Evolutionary conservation across 2,888 invertebrate genomes (phyloP).

Genomic region (Ochropacha duplaris): DNA sequence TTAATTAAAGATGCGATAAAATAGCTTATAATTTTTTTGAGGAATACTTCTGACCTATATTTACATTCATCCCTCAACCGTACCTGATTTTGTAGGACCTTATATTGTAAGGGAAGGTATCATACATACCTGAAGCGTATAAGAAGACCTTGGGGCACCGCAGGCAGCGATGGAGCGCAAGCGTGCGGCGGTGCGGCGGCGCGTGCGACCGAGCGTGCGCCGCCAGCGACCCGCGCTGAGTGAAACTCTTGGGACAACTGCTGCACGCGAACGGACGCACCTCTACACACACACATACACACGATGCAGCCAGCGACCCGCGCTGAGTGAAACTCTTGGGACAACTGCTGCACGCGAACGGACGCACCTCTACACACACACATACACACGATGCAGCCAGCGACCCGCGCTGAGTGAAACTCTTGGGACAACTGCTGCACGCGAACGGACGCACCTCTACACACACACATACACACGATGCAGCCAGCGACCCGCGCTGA

Average conservation of each 20-base stretch:
- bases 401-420: slow-evolving; percentile 89
- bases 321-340: slow-evolving; percentile 88
- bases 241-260: slow-evolving; percentile 86
- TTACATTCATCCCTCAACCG: no score
- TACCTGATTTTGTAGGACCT: no score
- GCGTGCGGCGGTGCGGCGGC: slow-evolving; percentile 69
- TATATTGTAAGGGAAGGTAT: no score
- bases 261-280: slow-evolving; percentile 86
- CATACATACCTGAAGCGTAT: slow-evolving; percentile 51
- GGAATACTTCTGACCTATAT: no score
- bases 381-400: slow-evolving; percentile 65
- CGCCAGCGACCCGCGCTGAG: slow-evolving; percentile 86
- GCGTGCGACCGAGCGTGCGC: slow-evolving; percentile 84
- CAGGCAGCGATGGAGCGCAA: slow-evolving; percentile 86
- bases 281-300: slow-evolving; percentile 42
- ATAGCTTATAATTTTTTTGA: no score
- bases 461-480: slow-evolving; percentile 27
- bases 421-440: slow-evolving; percentile 85
- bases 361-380: slow-evolving; percentile 77
- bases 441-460: slow-evolving; percentile 85
- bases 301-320: slow-evolving; percentile 83
- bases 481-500: slow-evolving; percentile 86
- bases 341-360: slow-evolving; percentile 86
- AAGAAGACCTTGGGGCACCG: slow-evolving; percentile 59
- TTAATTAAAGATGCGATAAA: no score